Evolutionary conservation across 2,113 vertebrate species (phyloP).

Genomic region (Corythornis madagascariensis): DNA sequence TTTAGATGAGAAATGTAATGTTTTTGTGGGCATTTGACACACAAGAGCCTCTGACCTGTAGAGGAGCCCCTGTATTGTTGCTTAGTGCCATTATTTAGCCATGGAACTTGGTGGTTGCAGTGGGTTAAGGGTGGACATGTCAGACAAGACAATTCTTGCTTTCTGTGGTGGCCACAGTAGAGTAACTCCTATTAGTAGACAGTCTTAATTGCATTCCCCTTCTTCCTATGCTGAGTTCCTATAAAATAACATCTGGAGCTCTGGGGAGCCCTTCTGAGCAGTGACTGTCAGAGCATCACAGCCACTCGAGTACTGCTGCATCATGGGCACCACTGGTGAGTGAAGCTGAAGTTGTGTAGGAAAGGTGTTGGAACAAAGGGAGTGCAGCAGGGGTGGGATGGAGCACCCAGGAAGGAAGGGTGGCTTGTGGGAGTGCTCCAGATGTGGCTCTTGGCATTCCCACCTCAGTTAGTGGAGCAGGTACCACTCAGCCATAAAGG

Average conservation of each 20-base stretch:
- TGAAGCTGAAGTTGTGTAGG: not conserved
- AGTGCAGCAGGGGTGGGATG: not conserved
- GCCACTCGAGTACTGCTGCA: not conserved
- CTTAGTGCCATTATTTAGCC: conserved; percentile 24
- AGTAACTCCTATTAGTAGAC: not conserved
- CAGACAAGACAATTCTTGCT: not conserved
- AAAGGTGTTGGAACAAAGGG: conserved; percentile 41
- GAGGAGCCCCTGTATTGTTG: conserved; percentile 2
- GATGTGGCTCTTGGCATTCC: not conserved
- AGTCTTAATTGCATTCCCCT: not conserved
- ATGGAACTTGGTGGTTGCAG: conserved; percentile 24
- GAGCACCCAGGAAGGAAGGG: not conserved
- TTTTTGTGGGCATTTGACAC: not conserved
- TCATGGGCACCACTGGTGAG: not conserved
- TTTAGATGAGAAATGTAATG: not conserved
- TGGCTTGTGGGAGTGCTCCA: not conserved
- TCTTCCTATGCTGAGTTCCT: not conserved
- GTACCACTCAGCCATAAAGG: accelerated
- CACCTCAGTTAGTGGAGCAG: not conserved
- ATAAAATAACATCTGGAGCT: not conserved
- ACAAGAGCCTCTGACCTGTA: not conserved
- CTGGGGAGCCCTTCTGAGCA: not conserved
- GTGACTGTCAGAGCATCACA: not conserved
- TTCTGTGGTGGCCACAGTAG: not conserved
- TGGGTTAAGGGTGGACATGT: not conserved